These are phyloP conservation scores for Bellardia bayeri DNA, from an alignment of 2,888 invertebrate species.

Conservation along the genomic window DNA sequence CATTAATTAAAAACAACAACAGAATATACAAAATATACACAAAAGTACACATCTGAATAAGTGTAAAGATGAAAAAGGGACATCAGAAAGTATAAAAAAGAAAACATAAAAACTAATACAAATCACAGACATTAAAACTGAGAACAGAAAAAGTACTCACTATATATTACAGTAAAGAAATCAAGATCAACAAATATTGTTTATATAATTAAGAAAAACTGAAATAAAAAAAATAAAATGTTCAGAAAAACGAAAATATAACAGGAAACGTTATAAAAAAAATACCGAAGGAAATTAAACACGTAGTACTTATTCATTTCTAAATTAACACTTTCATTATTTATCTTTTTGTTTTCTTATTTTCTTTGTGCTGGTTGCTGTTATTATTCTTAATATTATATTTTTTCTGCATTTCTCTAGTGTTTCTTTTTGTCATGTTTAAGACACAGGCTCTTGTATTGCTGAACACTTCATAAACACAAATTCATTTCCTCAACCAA, in stretches of 20 bases:
- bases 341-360: slow-evolving; percentile 58
- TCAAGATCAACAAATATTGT: slow-evolving; percentile 48
- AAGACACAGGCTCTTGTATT: slow-evolving; percentile 9
- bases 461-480: slow-evolving; percentile 24
- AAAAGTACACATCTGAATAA: slow-evolving; percentile 35
- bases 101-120: slow-evolving; percentile 45
- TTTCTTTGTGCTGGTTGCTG: slow-evolving; percentile 24
- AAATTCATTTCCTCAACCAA: slow-evolving; percentile 48
- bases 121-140: slow-evolving; percentile 56
- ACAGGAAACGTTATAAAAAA: slow-evolving; percentile 50
- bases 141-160: slow-evolving; percentile 21
- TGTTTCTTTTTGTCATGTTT: slow-evolving; percentile 28
- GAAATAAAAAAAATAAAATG: slow-evolving; percentile 12
- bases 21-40: slow-evolving; percentile 42
- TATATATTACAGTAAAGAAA: slow-evolving; percentile 25
- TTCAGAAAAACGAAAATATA: slow-evolving; percentile 37
- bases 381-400: slow-evolving; percentile 19
- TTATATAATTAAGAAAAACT: slow-evolving; percentile 48
- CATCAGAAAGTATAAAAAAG: not conserved
- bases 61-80: slow-evolving; percentile 10
- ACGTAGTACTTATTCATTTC: slow-evolving; percentile 61
- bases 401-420: slow-evolving; percentile 8
- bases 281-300: slow-evolving; percentile 64
- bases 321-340: slow-evolving; percentile 75
- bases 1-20: slow-evolving; percentile 64